Conservation (phyloP, 2,113 vertebrate genomes). For the Zosterops hypoxanthus region DNA sequence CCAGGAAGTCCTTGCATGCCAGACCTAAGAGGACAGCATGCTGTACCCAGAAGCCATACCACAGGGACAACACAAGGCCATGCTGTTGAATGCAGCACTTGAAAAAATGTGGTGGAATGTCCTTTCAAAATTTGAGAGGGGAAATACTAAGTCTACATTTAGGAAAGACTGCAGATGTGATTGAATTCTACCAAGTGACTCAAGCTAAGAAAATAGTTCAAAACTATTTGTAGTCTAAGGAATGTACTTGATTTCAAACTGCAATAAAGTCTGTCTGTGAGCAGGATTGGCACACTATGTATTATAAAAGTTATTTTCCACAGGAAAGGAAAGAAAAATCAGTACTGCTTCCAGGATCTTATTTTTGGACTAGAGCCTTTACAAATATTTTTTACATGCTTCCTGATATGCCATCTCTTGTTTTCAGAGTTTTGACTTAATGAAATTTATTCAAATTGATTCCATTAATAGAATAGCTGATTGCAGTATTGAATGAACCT, state of each 20-base stretch:
- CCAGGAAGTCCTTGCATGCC: neutral
- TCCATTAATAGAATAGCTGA: slow-evolving; percentile 51
- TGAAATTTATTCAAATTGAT: slow-evolving; percentile 46
- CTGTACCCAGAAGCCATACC: neutral
- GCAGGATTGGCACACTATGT: fast-evolving
- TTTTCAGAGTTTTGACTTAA: slow-evolving; percentile 15
- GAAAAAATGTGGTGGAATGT: neutral
- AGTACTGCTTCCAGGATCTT: neutral
- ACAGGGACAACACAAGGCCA: neutral
- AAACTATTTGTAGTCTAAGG: neutral
- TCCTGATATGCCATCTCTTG: neutral
- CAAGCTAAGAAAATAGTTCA: neutral
- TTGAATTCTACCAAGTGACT: neutral
- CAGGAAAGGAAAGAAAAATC: neutral
- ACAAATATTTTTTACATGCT: neutral
- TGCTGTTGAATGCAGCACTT: neutral
- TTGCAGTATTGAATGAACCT: slow-evolving; percentile 45
- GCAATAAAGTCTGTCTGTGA: neutral
- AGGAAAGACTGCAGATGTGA: neutral
- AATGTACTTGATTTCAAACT: neutral
- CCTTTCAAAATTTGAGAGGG: neutral
- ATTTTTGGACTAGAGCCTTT: neutral
- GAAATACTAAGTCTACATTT: neutral
- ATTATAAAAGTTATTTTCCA: neutral
- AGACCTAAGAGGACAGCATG: neutral